Conservation (phyloP, 2,113 vertebrate species). For the Enhydra lutris region DNA sequence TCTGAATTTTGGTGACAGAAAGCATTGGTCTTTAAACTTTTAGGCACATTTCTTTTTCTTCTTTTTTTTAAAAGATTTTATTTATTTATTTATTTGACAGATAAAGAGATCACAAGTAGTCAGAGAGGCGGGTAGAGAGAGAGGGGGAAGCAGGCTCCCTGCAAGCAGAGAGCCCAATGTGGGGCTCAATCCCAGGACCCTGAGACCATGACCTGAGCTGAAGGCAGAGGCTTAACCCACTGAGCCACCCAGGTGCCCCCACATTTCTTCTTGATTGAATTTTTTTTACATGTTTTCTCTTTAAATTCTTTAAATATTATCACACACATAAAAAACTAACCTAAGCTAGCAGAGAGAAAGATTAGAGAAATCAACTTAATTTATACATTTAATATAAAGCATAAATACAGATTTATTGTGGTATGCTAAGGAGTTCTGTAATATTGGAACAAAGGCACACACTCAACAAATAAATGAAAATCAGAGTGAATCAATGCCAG, state of each 20-base stretch:
- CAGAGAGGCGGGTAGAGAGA: too few species aligned
- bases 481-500: background rate
- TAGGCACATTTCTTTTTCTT: background rate
- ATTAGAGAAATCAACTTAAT: background rate
- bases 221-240: too few species aligned
- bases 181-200: too few species aligned
- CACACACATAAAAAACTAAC: background rate
- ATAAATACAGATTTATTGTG: background rate
- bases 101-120: too few species aligned
- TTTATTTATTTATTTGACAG: too few species aligned
- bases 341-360: background rate
- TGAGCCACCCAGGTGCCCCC: too few species aligned
- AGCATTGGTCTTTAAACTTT: background rate
- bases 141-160: too few species aligned
- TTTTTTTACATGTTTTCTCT: background rate
- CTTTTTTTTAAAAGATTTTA: too few species aligned
- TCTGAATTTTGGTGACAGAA: background rate
- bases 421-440: background rate
- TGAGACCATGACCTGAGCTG: too few species aligned
- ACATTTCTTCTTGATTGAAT: background rate
- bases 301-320: background rate
- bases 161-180: too few species aligned
- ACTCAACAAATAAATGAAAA: background rate
- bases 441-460: background rate
- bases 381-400: background rate